A percentile compares a stretch with the other conserved stretches of the same genome.
phyloP scores from a whole-genome alignment of 2,113 vertebrate species.

The Typhlomys cinereus region DNA sequence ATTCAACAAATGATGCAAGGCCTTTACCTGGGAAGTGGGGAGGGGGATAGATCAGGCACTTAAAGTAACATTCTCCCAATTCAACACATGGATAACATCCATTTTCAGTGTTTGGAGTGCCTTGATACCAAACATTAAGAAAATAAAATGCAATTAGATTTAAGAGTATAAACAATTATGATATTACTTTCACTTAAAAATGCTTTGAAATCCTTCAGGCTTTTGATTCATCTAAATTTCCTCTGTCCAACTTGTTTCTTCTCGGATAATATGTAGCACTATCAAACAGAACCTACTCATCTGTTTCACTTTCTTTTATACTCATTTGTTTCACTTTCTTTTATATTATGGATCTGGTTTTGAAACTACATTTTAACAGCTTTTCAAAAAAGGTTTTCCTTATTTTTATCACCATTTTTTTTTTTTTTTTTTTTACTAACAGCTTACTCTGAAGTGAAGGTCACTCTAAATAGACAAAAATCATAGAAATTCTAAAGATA shows the following conservation, averaged over 20 bases:
- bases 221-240: neutral
- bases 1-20: neutral
- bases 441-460: neutral
- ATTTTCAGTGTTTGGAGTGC: neutral
- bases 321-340: neutral
- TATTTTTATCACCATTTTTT: neutral
- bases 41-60: neutral
- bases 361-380: neutral
- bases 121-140: neutral
- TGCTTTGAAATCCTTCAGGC: slow-evolving; percentile 4
- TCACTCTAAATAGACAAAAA: slow-evolving; percentile 5
- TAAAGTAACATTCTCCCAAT: slow-evolving; percentile 1
- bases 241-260: neutral
- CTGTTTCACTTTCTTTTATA: neutral
- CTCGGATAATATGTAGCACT: neutral
- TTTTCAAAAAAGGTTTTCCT: neutral
- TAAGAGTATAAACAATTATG: slow-evolving; percentile 57
- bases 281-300: slow-evolving; percentile 44
- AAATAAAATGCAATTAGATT: slow-evolving; percentile 51
- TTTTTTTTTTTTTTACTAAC: neutral
- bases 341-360: neutral
- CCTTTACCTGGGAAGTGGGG: neutral
- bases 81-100: neutral
- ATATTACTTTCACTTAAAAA: slow-evolving; percentile 38
- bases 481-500: neutral